These are phyloP conservation scores for Cylloceria caligata DNA, from an alignment of 2,888 invertebrate species.

Conservation along the genomic window DNA sequence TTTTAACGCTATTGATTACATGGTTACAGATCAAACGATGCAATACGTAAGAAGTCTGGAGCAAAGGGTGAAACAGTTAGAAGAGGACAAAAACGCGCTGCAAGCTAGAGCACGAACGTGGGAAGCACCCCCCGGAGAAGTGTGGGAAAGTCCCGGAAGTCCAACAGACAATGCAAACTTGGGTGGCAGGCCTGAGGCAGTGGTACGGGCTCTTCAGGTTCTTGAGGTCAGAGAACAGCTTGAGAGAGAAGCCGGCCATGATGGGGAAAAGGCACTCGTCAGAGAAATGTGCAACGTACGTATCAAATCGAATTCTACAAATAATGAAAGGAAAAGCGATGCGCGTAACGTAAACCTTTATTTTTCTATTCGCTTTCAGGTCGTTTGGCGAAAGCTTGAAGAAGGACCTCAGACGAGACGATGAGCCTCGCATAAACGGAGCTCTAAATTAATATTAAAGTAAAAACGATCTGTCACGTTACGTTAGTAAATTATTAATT, in stretches of 20 bases:
- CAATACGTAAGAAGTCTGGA: conserved; percentile 96
- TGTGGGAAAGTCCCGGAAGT: conserved; percentile 78
- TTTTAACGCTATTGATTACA: background rate
- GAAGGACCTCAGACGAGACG: conserved; percentile 89
- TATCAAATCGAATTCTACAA: conserved; percentile 70
- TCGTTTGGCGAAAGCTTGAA: conserved; percentile 96
- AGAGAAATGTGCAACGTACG: conserved; percentile 97
- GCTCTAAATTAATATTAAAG: conserved; percentile 33
- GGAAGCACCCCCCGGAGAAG: conserved; percentile 81
- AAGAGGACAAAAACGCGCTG: conserved; percentile 91
- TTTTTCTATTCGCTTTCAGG: conserved; percentile 85
- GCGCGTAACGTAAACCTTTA: background rate
- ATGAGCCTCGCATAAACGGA: conserved; percentile 67
- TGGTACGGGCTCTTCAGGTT: conserved; percentile 96
- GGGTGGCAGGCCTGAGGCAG: conserved; percentile 94
- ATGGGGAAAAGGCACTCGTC: conserved; percentile 96
- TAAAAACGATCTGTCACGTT: conserved; percentile 49
- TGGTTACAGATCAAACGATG: conserved; percentile 91
- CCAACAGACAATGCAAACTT: conserved; percentile 81
- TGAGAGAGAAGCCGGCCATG: conserved; percentile 90
- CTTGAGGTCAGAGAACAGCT: conserved; percentile 95
- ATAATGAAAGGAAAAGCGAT: too few relatives aligned
- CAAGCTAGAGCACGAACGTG: conserved; percentile 84
- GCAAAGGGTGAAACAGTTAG: conserved; percentile 92
- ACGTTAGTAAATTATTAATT: conserved; percentile 35